Conservation (phyloP, 2,113 vertebrate species). For the Ceyx cyanopectus region DNA sequence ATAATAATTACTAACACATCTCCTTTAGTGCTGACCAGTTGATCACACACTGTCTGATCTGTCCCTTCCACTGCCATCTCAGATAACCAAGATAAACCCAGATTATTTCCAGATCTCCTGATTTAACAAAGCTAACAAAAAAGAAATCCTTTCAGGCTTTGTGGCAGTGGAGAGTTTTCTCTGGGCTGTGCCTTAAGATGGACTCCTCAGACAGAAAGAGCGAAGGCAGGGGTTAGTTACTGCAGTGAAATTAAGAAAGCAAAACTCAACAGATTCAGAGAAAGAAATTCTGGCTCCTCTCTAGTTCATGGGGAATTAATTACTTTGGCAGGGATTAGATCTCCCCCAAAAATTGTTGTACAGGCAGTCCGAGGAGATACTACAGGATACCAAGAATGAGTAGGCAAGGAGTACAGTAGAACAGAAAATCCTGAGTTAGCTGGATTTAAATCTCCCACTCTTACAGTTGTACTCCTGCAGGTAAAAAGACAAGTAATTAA, state of each 20-base stretch:
- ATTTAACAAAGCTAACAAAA: neutral
- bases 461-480: neutral
- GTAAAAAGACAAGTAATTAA: neutral
- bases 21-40: neutral
- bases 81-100: neutral
- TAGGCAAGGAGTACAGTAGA: neutral
- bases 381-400: neutral
- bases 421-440: neutral
- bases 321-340: neutral
- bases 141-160: neutral
- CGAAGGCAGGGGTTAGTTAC: neutral
- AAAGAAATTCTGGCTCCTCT: neutral
- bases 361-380: neutral
- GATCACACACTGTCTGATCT: neutral
- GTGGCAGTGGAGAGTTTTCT: neutral
- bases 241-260: neutral
- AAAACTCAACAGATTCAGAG: neutral
- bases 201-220: neutral
- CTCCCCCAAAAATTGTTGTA: neutral
- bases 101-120: neutral
- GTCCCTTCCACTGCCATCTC: neutral
- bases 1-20: neutral
- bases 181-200: neutral
- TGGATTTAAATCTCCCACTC: neutral
- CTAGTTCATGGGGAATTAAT: neutral